Evolutionary conservation across 1,140 invertebrate species (phyloP), one percentile per base, ranked within the genome.

Genomic region (Vanessa atalanta): DNA sequence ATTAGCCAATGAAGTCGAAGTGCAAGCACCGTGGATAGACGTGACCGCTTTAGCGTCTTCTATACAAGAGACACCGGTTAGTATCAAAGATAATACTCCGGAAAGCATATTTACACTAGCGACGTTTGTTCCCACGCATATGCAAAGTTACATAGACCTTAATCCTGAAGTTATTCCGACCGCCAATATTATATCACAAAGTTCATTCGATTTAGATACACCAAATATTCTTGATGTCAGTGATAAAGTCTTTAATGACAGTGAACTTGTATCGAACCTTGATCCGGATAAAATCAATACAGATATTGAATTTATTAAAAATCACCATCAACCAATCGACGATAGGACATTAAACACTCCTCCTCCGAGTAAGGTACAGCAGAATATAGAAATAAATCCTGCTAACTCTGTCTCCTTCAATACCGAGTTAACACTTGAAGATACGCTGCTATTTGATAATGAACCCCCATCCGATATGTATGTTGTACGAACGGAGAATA

Each of bases 1-100:
- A 9, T 90, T 96, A 67, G 95, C 95, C 0, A 95, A 95, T n/a
- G 95, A 96, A 79, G 94, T 96, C 71, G 96, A 96, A 89, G 89
- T 95, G 48, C 95, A 96, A 73, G 95, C 95, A 11, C 94, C 95
- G 7, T 96, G 96, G 96, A 93, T 95, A 9, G 95, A 96, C 79
- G 95, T 95, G 2, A 95, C 94, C 70, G 94, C 95, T 61, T 86
- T 96, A 66, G 93, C 94, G 13, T 92, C 94, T 2, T 93, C 94
- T 9, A 92, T 94, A 76, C 91, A 92, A 82, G 90, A 93, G 82
- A 93, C 89, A 14, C 92, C 92, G 47, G 89, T 94, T 0, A 93
- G 92, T 86, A 86, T 94, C 79, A 84, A 93, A 93, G 82, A 94
- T 82, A 88, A 94, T 88, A 70, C 93, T 84, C 93, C 93, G 23